phyloP scores from a whole-genome alignment of 2,888 invertebrate genomes.

The Drosophila melanocephala region DNA sequence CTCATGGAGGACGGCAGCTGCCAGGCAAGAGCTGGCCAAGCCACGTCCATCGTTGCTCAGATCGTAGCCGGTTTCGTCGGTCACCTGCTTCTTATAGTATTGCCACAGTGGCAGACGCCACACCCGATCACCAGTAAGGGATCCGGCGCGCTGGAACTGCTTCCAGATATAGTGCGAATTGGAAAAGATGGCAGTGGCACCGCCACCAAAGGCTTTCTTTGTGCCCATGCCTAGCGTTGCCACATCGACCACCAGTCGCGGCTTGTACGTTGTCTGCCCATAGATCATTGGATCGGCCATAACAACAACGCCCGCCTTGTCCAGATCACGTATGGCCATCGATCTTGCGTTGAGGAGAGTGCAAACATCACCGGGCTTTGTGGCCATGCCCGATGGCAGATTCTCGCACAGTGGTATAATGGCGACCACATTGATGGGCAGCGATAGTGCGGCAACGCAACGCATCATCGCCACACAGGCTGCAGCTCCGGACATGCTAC shows the following conservation, averaged over 20 bases:
- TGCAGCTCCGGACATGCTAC: conserved; percentile 89
- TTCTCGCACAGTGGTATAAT: conserved; percentile 85
- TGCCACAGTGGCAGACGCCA: conserved; percentile 88
- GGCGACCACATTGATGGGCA: conserved; percentile 87
- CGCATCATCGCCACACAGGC: conserved; percentile 87
- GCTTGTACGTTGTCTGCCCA: conserved; percentile 88
- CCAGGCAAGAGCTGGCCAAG: conserved; percentile 88
- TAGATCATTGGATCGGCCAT: conserved; percentile 93
- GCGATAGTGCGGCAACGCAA: conserved; percentile 86
- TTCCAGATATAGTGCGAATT: conserved; percentile 87
- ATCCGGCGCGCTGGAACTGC: conserved; percentile 86
- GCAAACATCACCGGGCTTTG: conserved; percentile 86
- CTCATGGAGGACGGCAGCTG: conserved; percentile 90
- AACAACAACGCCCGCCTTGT: conserved; percentile 91
- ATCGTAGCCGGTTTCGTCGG: conserved; percentile 86
- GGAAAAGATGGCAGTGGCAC: conserved; percentile 87
- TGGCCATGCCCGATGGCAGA: conserved; percentile 87
- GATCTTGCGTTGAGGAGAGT: conserved; percentile 86
- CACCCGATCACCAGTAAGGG: conserved; percentile 87
- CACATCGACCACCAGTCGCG: conserved; percentile 87
- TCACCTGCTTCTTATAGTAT: conserved; percentile 81
- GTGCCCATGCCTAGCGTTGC: conserved; percentile 87
- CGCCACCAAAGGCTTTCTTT: conserved; percentile 87
- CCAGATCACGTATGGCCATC: conserved; percentile 86
- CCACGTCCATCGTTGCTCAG: conserved; percentile 87